Evolutionary conservation across 2,888 invertebrate genomes (phyloP), one percentile per base, ranked within the genome.

Genomic region (Pollenia griseotomentosa): DNA sequence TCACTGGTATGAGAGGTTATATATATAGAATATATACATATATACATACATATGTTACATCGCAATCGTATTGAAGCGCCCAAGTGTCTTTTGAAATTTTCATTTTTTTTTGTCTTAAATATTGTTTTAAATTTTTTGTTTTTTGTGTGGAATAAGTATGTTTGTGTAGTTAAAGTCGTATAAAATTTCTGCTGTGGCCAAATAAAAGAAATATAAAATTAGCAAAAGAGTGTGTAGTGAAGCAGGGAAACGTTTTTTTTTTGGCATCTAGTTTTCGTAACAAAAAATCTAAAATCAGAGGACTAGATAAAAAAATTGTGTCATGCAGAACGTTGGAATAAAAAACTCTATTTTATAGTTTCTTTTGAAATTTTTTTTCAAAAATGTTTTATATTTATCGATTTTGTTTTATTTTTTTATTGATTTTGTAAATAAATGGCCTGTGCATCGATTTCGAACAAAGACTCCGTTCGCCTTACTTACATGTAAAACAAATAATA

Each of bases 211-310:
- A 46, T 33, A 33, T 33, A 0, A 46, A 46, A 14, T 19, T 65
- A 44, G 19, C 19, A 65, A 12, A 12, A 33, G 51, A 33, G n/a
- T 68, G 51, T 68, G 68, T n/a, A 51, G 51, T 68, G 16, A 53
- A 53, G 40, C 66, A 53, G 11, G 51, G 8, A 0, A 51, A 16
- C n/a, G 40, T 40, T 16, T 44, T 63, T 44, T 63, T 23, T 42
- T n/a, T 42, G 16, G 1, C 10, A 3, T 63, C 16, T 70, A 33
- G 33, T 33, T 33, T 33, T 33, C 12, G n/a, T 68, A 33, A 42
- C n/a, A 63, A 42, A 5, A 53, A 53, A 70, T 40, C 16, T 3
- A 40, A 53, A 14, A 53, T 11, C 70, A 70, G 53, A 53, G 51
- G 53, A 70, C 16, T 4, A 40, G 40, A 16, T 2, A 2, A 23